These are phyloP conservation scores for Sardinella longiceps DNA, from an alignment of 2,797 vertebrate species.

Conservation along the genomic window DNA sequence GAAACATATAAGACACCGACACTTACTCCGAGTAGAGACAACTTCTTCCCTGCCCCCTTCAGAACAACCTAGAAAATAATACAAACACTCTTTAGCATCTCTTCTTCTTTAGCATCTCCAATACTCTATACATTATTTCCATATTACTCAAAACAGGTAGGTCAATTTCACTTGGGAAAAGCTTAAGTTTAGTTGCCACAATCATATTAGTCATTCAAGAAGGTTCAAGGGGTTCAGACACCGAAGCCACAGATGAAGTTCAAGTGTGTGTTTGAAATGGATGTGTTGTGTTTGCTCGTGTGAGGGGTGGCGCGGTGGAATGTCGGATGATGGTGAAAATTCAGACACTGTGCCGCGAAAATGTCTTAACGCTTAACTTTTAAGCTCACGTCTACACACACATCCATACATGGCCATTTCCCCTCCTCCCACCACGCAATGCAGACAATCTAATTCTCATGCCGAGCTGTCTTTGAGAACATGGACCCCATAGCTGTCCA, in stretches of 20 bases:
- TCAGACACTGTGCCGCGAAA: not conserved
- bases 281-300: not conserved
- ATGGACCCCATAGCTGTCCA: not conserved
- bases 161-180: not conserved
- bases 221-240: not conserved
- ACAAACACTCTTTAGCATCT: too few relatives aligned
- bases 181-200: not conserved
- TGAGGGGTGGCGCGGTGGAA: not conserved
- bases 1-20: constrained; percentile 25
- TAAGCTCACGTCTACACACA: not conserved
- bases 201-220: not conserved
- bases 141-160: not conserved
- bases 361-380: constrained; percentile 4
- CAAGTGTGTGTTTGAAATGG: not conserved
- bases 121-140: not conserved
- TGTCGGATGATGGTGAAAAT: not conserved
- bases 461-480: not conserved
- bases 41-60: constrained; percentile 82
- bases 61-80: constrained; percentile 74
- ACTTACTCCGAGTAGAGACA: constrained; percentile 82
- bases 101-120: not conserved
- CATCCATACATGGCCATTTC: not conserved
- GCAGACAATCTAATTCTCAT: not conserved
- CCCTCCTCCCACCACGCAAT: constrained; percentile 24
- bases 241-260: not conserved